These are phyloP conservation scores for Reticulitermes lucifugus DNA, from an alignment of 2,888 invertebrate species.

Conservation along the genomic window DNA sequence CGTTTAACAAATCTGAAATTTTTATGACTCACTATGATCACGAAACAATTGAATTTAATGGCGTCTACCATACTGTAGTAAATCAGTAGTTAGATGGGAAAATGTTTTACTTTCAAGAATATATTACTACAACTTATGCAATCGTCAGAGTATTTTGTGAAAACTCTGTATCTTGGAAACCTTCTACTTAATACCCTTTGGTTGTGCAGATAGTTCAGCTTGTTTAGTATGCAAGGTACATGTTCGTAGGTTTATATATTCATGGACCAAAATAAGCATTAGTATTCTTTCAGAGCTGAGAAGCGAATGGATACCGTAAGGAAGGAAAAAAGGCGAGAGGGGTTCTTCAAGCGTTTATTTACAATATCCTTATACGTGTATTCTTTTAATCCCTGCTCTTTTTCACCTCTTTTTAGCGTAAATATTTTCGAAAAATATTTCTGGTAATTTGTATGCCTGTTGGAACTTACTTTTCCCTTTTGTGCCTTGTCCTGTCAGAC, in stretches of 20 bases:
- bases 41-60: neutral
- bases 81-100: neutral
- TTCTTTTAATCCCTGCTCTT: neutral
- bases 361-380: neutral
- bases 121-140: neutral
- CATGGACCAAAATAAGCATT: slow-evolving; percentile 45
- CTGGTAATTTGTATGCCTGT: slow-evolving; percentile 25
- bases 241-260: slow-evolving; percentile 39
- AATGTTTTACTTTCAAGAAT: neutral
- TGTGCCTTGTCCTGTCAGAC: neutral
- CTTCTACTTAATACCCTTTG: neutral
- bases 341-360: neutral
- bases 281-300: slow-evolving; percentile 43
- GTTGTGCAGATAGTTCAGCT: slow-evolving; percentile 1
- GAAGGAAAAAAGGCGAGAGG: neutral
- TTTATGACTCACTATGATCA: neutral
- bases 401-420: neutral
- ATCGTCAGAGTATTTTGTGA: neutral
- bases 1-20: neutral
- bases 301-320: neutral
- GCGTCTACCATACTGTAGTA: neutral
- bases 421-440: slow-evolving; percentile 31
- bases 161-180: neutral
- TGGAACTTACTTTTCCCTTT: neutral
- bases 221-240: slow-evolving; percentile 41